Conservation (phyloP, 2,113 vertebrate species). For the Phalacrocorax brasilianus region DNA sequence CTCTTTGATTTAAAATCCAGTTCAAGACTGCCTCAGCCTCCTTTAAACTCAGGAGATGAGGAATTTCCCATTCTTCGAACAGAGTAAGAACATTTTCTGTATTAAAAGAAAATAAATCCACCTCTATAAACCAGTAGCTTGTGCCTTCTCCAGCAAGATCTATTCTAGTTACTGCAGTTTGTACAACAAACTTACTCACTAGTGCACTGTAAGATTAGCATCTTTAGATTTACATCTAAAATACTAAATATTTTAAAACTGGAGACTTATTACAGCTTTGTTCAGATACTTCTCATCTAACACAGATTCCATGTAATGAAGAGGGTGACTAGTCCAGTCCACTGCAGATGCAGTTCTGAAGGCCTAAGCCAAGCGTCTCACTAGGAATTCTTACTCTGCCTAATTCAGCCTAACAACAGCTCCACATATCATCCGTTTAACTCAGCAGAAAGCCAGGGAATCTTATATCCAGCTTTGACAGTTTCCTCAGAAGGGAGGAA, state of each 20-base stretch:
- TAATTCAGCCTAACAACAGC: background rate
- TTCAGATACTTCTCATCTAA: background rate
- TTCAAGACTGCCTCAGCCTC: background rate
- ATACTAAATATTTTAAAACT: background rate
- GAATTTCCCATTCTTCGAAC: background rate
- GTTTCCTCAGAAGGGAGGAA: background rate
- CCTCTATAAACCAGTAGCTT: background rate
- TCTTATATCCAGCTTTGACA: background rate
- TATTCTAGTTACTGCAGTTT: background rate
- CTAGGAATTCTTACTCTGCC: background rate
- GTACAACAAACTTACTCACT: background rate
- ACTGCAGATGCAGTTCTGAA: background rate
- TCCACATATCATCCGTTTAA: background rate
- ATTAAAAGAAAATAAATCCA: background rate
- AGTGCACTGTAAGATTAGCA: background rate
- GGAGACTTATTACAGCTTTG: background rate
- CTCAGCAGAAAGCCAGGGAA: background rate
- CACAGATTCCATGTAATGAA: background rate
- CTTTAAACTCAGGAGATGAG: background rate
- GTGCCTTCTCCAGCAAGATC: background rate
- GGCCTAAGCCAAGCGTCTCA: background rate
- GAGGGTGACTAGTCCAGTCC: background rate
- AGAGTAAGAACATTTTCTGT: background rate
- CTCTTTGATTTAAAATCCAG: background rate
- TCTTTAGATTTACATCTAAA: too few relatives aligned